These are phyloP conservation scores for Campylomormyrus numenius DNA, from an alignment of 2,113 vertebrate genomes.

Conservation along the genomic window DNA sequence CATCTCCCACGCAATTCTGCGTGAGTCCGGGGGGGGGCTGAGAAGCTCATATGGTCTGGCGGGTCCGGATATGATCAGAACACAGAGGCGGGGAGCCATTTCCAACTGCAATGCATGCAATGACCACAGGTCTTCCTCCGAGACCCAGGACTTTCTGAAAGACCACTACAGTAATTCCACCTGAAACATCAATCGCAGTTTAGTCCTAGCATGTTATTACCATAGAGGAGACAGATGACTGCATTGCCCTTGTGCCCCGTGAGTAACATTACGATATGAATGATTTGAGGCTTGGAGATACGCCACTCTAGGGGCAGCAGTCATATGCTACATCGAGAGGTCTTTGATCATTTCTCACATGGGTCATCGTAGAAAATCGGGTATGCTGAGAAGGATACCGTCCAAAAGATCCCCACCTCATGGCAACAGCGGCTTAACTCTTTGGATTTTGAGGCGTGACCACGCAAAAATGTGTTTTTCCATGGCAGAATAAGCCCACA, in stretches of 20 bases:
- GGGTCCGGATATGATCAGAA: neutral
- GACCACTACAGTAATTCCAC: neutral
- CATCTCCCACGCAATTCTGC: neutral
- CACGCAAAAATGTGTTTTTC: neutral
- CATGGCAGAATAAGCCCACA: slow-evolving; percentile 21
- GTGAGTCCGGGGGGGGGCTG: slow-evolving; percentile 13
- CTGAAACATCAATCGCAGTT: neutral
- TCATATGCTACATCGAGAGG: neutral
- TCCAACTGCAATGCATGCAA: neutral
- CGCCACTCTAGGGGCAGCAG: neutral
- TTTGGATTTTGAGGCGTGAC: slow-evolving; percentile 27
- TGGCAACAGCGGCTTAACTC: neutral
- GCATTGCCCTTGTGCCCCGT: neutral
- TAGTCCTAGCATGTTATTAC: neutral
- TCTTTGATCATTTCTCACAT: neutral
- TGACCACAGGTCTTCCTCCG: neutral
- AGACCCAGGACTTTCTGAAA: neutral
- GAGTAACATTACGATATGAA: neutral
- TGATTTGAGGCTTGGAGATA: neutral
- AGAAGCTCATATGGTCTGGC: slow-evolving; percentile 9
- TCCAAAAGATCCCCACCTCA: neutral
- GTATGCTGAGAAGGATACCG: neutral
- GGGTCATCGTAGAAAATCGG: neutral
- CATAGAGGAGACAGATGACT: neutral
- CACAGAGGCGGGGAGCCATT: neutral